Evolutionary conservation across 2,888 invertebrate species (phyloP).

Genomic region (Plagiodera versicolora): DNA sequence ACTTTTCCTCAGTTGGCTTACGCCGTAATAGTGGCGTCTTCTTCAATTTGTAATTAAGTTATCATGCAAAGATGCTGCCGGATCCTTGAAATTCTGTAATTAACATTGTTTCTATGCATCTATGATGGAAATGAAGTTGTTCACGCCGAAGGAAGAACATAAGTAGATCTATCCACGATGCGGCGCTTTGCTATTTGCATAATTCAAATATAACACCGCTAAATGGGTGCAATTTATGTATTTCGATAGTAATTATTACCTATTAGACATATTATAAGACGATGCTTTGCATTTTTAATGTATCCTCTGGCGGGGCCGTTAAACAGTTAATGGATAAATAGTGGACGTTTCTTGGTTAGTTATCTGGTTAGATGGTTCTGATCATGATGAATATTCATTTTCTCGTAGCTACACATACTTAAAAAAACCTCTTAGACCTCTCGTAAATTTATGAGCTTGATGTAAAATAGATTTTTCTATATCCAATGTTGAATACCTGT

Average conservation of each 20-base stretch:
- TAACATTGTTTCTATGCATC: constrained; percentile 21
- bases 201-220: constrained; percentile 11
- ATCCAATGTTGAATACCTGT: no score
- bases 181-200: constrained; percentile 8
- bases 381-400: not conserved
- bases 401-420: not conserved
- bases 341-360: no score
- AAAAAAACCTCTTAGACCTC: not conserved
- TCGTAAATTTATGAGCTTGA: no score
- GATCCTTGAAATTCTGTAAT: constrained; percentile 20
- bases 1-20: not conserved
- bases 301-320: not conserved
- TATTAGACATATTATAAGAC: constrained; percentile 22
- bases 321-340: not conserved
- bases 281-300: constrained; percentile 19
- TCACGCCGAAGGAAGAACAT: constrained; percentile 3
- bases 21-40: not conserved
- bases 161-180: not conserved
- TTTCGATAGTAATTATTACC: constrained; percentile 20
- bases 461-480: no score
- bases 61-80: constrained; percentile 16
- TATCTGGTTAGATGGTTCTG: not conserved
- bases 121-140: constrained; percentile 18
- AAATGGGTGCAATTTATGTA: constrained; percentile 15
- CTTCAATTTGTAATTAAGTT: constrained; percentile 19